Base-by-base conservation (phyloP, 2,888 invertebrate species). In the Norana najaformis region DNA sequence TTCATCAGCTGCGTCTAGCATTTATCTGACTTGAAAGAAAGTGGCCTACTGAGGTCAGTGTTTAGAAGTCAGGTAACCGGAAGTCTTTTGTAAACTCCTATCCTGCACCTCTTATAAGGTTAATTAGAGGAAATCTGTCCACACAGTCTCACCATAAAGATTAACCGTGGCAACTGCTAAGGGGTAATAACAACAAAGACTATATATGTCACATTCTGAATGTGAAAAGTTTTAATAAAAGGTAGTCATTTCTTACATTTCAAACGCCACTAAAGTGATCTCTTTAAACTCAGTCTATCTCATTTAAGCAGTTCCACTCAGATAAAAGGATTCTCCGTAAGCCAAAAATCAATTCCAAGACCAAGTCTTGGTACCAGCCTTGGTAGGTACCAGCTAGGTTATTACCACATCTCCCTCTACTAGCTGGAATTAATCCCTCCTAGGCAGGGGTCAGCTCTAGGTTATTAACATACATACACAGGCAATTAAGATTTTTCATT, bases 91-190 rank as follows among this genome's bases (percentile, higher is more conserved):
- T n/a, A 69, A 30, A 69, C n/a, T 69, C 1, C n/a, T 69, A 16
- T 69, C 69, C 69, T n/a, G n/a, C n/a, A n/a, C 69, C 69, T 69
- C 69, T 69, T n/a, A n/a, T 69, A n/a, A n/a, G 69, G 69, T 69
- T 69, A 69, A 69, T 69, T 69, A 69, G 4, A 13, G 2, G 11
- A 69, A 8, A 8, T 69, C 47, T 47, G 14, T n/a, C 11, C 69
- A n/a, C 11, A 1, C 11, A 20, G n/a, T 69, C 4, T 30, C n/a
- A n/a, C 11, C 13, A 69, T 30, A 69, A n/a, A 69, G 11, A n/a
- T 69, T 69, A 69, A 69, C 69, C 69, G n/a, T 69, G 69, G n/a
- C 69, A 69, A 69, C 69, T 69, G 69, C 69, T 69, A n/a, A 69
- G 69, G n/a, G 13, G 69, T 47, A 69, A 30, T 69, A 13, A 69